phyloP scores from a whole-genome alignment of 2,888 invertebrate genomes.

The Andricus quercusramuli region DNA sequence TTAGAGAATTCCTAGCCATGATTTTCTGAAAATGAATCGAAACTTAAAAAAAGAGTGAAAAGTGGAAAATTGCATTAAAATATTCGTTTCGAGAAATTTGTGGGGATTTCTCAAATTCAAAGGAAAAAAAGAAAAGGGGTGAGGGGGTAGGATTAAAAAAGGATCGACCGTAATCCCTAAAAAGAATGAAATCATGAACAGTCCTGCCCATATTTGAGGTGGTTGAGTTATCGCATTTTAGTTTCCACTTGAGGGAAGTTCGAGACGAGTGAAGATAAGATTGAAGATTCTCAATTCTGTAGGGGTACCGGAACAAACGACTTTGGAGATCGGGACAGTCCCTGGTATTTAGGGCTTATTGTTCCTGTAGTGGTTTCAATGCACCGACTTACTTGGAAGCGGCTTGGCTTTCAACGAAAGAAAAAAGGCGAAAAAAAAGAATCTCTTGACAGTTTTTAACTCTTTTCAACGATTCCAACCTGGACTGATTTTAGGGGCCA shows the following conservation, averaged over 20 bases:
- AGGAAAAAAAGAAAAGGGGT: no score
- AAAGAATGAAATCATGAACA: background rate
- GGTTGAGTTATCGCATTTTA: background rate
- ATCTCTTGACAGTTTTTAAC: background rate
- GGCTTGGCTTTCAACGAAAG: conserved; percentile 5
- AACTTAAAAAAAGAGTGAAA: no score
- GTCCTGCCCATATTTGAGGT: background rate
- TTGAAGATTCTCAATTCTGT: background rate
- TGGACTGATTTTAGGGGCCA: background rate
- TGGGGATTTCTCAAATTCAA: no score
- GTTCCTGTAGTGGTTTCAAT: conserved; percentile 31
- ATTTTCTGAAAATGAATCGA: no score
- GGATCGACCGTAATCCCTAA: no score
- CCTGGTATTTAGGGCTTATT: conserved; percentile 29
- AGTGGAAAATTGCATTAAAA: no score
- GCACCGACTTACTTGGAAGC: conserved; percentile 4
- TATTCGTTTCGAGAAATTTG: no score
- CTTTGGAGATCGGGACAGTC: conserved; percentile 6
- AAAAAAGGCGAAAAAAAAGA: conserved; percentile 16
- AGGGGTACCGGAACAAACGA: background rate
- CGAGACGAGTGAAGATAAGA: background rate
- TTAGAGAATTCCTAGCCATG: no score
- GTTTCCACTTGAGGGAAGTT: background rate
- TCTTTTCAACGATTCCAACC: conserved; percentile 8
- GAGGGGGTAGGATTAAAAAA: no score